Evolutionary conservation across 1,140 invertebrate species (phyloP), one percentile per base, ranked within the genome.

Genomic region (Zaprionus vittiger): DNA sequence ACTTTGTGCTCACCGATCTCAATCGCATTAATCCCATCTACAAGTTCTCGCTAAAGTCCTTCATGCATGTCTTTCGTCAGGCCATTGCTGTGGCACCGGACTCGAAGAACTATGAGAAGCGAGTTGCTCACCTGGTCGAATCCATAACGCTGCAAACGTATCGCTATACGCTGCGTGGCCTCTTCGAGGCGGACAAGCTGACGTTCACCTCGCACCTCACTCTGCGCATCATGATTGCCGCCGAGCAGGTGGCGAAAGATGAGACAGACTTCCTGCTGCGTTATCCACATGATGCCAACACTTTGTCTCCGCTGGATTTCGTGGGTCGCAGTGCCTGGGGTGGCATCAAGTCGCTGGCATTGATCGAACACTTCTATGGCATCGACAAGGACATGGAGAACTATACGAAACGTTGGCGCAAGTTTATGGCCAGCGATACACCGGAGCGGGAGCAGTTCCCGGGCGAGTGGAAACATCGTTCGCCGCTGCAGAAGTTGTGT

Each of bases 381-480:
- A 94, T 99, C 15, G 98, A 99, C 91, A 96, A 97, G 78, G 98
- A 99, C 91, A 97, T 99, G 81, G 98, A 99, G 93, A 97, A 97
- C 0, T 98, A 97, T 17, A 95, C 96, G 0, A 99, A 99, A 92
- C 93, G 97, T 63, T 99, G 98, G 98, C 96, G 96, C 81, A 98
- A 98, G 89, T 98, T 98, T 86, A 96, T 98, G 6, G 97, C 98
- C 80, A 96, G 96, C 56, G 98, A 99, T 93, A 95, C 95, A 47
- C 98, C 98, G 0, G 98, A 99, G 93, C 96, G 96, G 90, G 98
- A 99, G 91, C 98, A 98, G 92, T 96, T 99, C 77, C 98, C 98
- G 0, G 97, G 98, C 73, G 98, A 99, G 83, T 99, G 98, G 98
- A 99, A 99, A 92, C 98, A 97, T 86, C 98, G 98, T 93, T 95